These are phyloP conservation scores for Dicycla oo DNA, from an alignment of 2,888 invertebrate species.

Conservation along the genomic window DNA sequence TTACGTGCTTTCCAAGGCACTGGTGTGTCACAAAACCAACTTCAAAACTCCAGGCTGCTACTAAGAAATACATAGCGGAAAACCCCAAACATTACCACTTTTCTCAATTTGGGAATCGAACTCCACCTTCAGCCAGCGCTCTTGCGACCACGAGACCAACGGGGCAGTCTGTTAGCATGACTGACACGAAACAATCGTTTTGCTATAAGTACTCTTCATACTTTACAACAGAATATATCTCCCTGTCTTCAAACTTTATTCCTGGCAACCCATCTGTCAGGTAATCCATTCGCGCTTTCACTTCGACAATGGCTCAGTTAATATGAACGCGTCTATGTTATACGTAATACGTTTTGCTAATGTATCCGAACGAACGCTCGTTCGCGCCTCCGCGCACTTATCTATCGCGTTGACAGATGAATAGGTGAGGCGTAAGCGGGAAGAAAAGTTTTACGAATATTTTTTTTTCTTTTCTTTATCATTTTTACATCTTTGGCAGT, in stretches of 20 bases:
- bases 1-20: background rate
- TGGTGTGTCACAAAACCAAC: background rate
- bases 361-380: conserved; percentile 55
- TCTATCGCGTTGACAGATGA: conserved; percentile 80
- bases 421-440: conserved; percentile 55
- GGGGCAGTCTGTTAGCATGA: too few species aligned
- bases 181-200: background rate
- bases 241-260: background rate
- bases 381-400: conserved; percentile 80
- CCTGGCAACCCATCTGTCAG: conserved; percentile 53
- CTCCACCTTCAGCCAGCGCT: too few species aligned
- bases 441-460: conserved; percentile 63
- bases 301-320: conserved; percentile 61
- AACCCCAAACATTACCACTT: background rate
- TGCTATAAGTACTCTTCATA: background rate
- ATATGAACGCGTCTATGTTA: conserved; percentile 67
- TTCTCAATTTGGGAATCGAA: background rate
- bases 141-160: background rate
- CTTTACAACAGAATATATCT: background rate
- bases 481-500: background rate
- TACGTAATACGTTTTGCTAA: conserved; percentile 77
- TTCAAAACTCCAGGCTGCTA: background rate
- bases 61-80: background rate
- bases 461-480: background rate
- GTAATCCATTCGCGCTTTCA: conserved; percentile 57